phyloP scores from a whole-genome alignment of 2,888 invertebrate genomes.

The Bellardia bayeri region DNA sequence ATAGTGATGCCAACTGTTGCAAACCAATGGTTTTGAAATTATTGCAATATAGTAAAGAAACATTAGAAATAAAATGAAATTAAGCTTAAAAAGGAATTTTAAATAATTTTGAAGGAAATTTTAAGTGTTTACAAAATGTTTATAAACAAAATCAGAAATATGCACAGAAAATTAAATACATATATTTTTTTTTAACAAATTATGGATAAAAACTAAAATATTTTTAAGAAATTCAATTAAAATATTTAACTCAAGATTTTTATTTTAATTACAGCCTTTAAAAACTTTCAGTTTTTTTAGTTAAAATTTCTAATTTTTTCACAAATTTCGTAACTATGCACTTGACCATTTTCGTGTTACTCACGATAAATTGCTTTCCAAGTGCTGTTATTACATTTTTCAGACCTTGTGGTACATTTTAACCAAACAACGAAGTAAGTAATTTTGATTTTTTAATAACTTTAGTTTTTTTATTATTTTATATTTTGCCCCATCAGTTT shows the following conservation, averaged over 20 bases:
- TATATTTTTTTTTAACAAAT: too few relatives aligned
- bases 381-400: not conserved
- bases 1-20: too few relatives aligned
- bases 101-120: too few relatives aligned
- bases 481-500: conserved; percentile 3
- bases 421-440: conserved; percentile 15
- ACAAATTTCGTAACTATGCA: not conserved
- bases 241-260: not conserved
- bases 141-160: not conserved
- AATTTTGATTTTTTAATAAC: not conserved
- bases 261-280: not conserved
- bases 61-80: too few relatives aligned
- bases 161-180: too few relatives aligned
- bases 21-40: too few relatives aligned
- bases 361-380: conserved; percentile 11
- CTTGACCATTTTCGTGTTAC: conserved; percentile 9
- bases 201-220: too few relatives aligned
- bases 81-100: too few relatives aligned
- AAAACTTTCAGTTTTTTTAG: not conserved
- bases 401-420: conserved; percentile 21
- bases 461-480: not conserved
- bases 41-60: too few relatives aligned
- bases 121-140: too few relatives aligned
- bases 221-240: too few relatives aligned
- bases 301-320: not conserved